A percentile compares a stretch with the other conserved stretches of the same genome.
These are phyloP conservation scores for Etheostoma cragini DNA, from an alignment of 2,113 vertebrate genomes.

Conservation along the genomic window DNA sequence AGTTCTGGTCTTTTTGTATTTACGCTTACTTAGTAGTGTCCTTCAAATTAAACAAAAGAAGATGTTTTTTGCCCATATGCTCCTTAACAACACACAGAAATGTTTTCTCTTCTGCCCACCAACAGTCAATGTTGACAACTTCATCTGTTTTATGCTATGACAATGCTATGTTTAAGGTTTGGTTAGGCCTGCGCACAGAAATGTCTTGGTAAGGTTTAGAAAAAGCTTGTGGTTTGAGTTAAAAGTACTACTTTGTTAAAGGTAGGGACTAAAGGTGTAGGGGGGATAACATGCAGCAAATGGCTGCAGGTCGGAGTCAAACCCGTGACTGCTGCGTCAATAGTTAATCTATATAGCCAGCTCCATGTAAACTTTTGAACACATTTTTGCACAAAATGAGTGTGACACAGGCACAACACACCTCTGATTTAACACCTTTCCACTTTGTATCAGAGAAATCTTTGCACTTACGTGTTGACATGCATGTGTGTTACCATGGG, in stretches of 20 bases:
- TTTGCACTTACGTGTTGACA: background rate
- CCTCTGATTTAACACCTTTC: too few species aligned
- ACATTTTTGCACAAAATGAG: background rate
- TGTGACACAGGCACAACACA: background rate
- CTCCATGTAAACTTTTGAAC: background rate
- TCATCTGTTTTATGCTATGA: background rate
- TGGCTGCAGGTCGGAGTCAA: too few species aligned
- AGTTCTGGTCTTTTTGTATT: background rate
- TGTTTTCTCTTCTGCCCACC: background rate
- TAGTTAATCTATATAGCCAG: background rate
- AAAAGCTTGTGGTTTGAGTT: background rate
- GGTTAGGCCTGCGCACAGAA: background rate
- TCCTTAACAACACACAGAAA: background rate
- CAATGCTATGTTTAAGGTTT: background rate
- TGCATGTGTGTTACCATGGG: conserved; percentile 15
- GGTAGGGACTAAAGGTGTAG: too few species aligned
- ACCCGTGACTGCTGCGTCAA: too few species aligned
- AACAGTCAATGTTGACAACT: background rate
- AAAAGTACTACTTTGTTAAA: background rate
- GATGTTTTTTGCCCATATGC: background rate
- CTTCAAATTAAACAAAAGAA: background rate
- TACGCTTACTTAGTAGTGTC: background rate
- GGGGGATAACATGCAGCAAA: too few species aligned
- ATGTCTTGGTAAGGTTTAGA: background rate
- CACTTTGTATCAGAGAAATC: background rate